A percentile compares a stretch with the other conserved stretches of the same genome.
Evolutionary conservation across 2,113 vertebrate genomes (phyloP).

Genomic region (Megalops atlanticus): DNA sequence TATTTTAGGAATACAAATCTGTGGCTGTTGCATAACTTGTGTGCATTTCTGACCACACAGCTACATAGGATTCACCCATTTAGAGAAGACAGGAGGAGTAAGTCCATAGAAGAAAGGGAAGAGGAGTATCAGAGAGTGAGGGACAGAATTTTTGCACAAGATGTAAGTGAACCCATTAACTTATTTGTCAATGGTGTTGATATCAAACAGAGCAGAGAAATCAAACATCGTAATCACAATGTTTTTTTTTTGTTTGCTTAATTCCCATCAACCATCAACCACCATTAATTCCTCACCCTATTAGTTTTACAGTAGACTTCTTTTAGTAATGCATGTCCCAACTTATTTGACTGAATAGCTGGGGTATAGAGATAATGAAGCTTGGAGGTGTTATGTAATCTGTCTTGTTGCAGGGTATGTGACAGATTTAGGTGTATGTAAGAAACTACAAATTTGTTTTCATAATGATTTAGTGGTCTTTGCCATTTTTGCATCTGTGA

Average conservation of each 20-base stretch:
- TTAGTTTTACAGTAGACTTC: too few relatives aligned
- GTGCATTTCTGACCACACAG: slow-evolving; percentile 52
- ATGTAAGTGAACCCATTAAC: slow-evolving; percentile 72
- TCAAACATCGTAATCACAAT: neutral
- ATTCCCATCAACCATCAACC: neutral
- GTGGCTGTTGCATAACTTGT: slow-evolving; percentile 24
- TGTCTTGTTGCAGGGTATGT: neutral
- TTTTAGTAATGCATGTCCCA: neutral
- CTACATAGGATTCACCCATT: slow-evolving; percentile 85
- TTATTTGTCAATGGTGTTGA: neutral
- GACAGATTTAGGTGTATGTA: neutral
- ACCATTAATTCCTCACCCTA: too few relatives aligned
- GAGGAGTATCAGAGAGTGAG: slow-evolving; percentile 95
- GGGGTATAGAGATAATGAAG: neutral
- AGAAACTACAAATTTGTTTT: too few relatives aligned
- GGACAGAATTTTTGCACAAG: slow-evolving; percentile 97
- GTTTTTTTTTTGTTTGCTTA: neutral
- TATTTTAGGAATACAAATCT: neutral
- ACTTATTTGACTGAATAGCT: neutral
- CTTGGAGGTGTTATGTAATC: too few relatives aligned
- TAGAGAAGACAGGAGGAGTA: slow-evolving; percentile 91
- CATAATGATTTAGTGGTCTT: too few relatives aligned
- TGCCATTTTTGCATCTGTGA: too few relatives aligned
- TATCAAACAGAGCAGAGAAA: neutral
- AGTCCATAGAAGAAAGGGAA: slow-evolving; percentile 97